Evolutionary conservation across 1,140 invertebrate species (phyloP).

Genomic region (Diabrotica undecimpunctata): DNA sequence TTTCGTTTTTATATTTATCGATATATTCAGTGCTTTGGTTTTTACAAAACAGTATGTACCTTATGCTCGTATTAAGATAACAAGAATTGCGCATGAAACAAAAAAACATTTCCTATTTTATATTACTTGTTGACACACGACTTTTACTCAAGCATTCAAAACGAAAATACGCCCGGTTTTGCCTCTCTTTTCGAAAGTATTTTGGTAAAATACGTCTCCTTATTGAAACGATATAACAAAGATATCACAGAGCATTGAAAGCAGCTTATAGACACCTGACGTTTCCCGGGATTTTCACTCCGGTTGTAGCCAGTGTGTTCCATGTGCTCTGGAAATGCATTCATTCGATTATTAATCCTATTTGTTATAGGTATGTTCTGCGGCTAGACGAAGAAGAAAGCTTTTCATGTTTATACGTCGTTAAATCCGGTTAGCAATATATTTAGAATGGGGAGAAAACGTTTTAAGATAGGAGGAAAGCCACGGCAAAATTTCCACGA

Average conservation of each 20-base stretch:
- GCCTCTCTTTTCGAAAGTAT: not conserved
- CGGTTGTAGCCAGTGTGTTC: not conserved
- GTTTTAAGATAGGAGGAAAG: no score
- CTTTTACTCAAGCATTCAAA: not conserved
- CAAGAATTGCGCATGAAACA: no score
- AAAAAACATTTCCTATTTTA: no score
- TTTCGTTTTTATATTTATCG: no score
- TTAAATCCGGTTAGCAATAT: not conserved
- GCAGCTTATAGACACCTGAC: slow-evolving; percentile 18
- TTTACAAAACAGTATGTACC: no score
- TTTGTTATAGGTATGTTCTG: slow-evolving; percentile 14
- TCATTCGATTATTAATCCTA: slow-evolving; percentile 14
- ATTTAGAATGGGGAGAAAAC: not conserved
- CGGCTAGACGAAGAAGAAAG: slow-evolving; percentile 6
- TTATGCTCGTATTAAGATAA: no score
- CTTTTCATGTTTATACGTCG: slow-evolving; percentile 13
- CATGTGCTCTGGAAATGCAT: slow-evolving; percentile 10
- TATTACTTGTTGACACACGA: no score
- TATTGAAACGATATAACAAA: not conserved
- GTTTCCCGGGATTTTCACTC: slow-evolving; percentile 9
- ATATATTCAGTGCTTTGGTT: no score
- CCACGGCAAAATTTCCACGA: no score
- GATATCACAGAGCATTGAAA: slow-evolving; percentile 10
- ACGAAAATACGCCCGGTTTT: not conserved
- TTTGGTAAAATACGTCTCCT: not conserved